Evolutionary conservation across 2,113 vertebrate species (phyloP), one percentile per base, ranked within the genome.

Genomic region (Oxyura jamaicensis): DNA sequence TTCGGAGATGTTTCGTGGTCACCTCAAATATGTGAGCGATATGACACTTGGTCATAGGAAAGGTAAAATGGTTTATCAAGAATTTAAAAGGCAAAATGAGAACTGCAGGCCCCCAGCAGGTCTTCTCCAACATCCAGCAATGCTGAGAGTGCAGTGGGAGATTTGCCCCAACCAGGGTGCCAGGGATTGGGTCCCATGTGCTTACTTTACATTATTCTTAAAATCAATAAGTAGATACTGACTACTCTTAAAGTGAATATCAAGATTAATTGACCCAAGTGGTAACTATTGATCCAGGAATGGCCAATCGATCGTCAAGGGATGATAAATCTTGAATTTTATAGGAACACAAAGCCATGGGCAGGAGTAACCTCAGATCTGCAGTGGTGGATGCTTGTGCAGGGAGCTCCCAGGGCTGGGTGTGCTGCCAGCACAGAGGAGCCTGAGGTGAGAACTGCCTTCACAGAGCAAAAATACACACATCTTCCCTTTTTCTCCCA

Each of bases 181-280:
- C 1, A 0, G 86, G 73, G 86, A 88, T 42, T 80, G 85, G 73
- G 88, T 89, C 95, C 93, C 69, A 28, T 35, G 35, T 93, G 93
- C 82, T 94, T 96, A 97, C 91, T 96, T 97, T 88, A 97, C 95
- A 97, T 97, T 97, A 97, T 91, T 94, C 86, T 97, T 97, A 94
- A 95, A 97, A 97, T 97, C 96, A 96, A 96, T 97, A 97, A 97
- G 80, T 92, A 95, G 95, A 96, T 97, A 95, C 89, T 95, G 95
- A 97, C 96, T 95, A 96, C 90, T 92, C 69, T 94, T 95, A 90
- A 97, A 93, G 63, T 60, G 93, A 97, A 82, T 97, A 96, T 97
- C 94, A 97, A 96, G 97, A 97, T 97, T 97, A 97, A 97, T 97
- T 97, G 95, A 97, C 95, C 95, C 96, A 90, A 95, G 93, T 95